Percentiles rank a stretch among this genome's conserved stretches.
phyloP scores from a whole-genome alignment of 2,888 invertebrate genomes.

The Exocentrus adspersus region DNA sequence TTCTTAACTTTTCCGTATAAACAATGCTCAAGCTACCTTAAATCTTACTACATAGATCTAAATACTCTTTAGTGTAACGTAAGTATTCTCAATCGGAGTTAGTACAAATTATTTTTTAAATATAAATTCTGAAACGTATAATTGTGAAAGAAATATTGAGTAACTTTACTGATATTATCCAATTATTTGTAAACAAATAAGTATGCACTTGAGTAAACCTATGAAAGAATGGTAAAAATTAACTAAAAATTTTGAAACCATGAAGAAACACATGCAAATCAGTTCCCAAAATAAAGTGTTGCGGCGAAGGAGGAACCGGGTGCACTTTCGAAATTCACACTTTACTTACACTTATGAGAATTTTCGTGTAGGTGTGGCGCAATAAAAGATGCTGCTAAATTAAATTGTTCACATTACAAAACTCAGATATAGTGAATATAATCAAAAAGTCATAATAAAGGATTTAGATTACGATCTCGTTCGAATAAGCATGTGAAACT shows the following conservation, averaged over 20 bases:
- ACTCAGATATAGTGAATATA: conserved; percentile 10
- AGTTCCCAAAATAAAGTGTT: conserved; percentile 1
- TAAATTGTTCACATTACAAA: conserved; percentile 17
- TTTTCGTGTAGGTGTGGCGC: conserved; percentile 4
- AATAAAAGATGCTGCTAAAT: conserved; percentile 19
- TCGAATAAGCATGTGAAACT: conserved; percentile 4
- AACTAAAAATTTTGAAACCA: not conserved
- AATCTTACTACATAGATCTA: no score
- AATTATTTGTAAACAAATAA: no score
- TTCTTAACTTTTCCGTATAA: no score
- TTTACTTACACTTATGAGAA: not conserved
- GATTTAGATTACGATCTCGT: conserved; percentile 1
- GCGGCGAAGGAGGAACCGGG: not conserved
- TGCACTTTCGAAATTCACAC: not conserved
- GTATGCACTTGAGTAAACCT: not conserved
- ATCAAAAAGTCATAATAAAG: conserved; percentile 3
- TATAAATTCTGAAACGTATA: no score
- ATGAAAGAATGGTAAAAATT: not conserved
- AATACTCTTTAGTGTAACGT: no score
- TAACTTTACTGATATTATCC: no score
- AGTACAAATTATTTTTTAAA: no score
- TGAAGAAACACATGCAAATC: not conserved
- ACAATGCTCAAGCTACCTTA: no score
- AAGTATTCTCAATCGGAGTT: no score
- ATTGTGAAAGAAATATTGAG: no score